Conservation (phyloP, 2,888 invertebrate genomes). For the Clanis bilineata region DNA sequence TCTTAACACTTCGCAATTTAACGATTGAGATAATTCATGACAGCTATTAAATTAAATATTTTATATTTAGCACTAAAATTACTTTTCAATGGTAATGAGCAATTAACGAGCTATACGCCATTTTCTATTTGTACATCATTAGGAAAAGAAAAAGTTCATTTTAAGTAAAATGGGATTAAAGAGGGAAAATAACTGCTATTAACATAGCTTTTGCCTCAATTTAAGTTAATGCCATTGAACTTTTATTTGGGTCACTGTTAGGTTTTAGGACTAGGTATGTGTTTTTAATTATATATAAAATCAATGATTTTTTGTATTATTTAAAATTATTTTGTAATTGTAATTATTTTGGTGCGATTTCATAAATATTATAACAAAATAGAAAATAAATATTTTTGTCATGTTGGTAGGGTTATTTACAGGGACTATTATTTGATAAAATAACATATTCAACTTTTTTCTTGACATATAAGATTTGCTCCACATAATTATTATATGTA, state of each 20-base stretch:
- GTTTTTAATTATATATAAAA: not conserved
- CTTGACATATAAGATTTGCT: not conserved
- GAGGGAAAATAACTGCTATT: not conserved
- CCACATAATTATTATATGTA: too few species aligned
- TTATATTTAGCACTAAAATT: slow-evolving; percentile 27
- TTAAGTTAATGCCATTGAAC: not conserved
- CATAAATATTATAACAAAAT: too few species aligned
- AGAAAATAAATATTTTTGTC: too few species aligned
- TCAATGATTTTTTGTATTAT: too few species aligned
- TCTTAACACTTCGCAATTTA: not conserved
- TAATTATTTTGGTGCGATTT: too few species aligned
- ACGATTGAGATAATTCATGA: slow-evolving; percentile 15
- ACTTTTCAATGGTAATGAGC: slow-evolving; percentile 28
- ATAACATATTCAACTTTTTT: not conserved
- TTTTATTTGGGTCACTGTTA: not conserved
- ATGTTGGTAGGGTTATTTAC: too few species aligned
- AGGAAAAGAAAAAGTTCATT: not conserved
- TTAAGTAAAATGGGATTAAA: slow-evolving; percentile 1
- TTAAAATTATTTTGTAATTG: too few species aligned
- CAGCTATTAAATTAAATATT: slow-evolving; percentile 22
- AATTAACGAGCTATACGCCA: slow-evolving; percentile 22
- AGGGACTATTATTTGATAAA: too few species aligned
- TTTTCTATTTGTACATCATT: not conserved
- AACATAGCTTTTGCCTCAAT: not conserved
- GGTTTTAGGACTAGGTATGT: not conserved